Percentiles rank a stretch among this genome's conserved stretches.
These are phyloP conservation scores for Clivina fossor DNA, from an alignment of 2,888 invertebrate species.

Conservation along the genomic window DNA sequence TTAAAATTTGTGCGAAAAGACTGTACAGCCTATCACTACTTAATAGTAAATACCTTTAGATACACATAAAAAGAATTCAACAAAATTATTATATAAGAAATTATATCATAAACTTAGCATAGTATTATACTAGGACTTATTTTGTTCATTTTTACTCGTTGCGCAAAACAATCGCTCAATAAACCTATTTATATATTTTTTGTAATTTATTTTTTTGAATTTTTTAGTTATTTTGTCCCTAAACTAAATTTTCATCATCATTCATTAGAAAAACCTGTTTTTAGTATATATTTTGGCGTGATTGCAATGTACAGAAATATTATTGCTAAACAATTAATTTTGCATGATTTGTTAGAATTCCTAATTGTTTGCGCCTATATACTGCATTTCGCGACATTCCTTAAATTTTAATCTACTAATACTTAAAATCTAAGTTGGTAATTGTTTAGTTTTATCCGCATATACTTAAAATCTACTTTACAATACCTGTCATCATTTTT, in stretches of 20 bases:
- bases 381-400: background rate
- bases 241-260: background rate
- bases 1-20: slow-evolving; percentile 5
- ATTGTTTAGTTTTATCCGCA: slow-evolving; percentile 2
- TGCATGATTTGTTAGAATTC: background rate
- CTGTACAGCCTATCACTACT: background rate
- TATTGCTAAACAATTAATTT: background rate
- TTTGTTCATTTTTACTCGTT: background rate
- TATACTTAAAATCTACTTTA: too few species aligned
- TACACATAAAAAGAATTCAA: background rate
- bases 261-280: too few species aligned
- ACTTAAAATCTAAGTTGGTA: background rate
- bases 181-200: background rate
- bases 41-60: background rate
- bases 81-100: background rate
- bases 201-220: background rate
- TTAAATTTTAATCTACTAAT: too few species aligned
- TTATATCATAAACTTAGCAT: background rate
- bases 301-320: too few species aligned
- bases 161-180: too few species aligned
- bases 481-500: too few species aligned
- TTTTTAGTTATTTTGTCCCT: background rate
- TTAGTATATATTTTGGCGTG: too few species aligned
- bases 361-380: background rate
- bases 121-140: background rate